Evolutionary conservation across 2,888 invertebrate species (phyloP).

Genomic region (Drosophila gaucha): DNA sequence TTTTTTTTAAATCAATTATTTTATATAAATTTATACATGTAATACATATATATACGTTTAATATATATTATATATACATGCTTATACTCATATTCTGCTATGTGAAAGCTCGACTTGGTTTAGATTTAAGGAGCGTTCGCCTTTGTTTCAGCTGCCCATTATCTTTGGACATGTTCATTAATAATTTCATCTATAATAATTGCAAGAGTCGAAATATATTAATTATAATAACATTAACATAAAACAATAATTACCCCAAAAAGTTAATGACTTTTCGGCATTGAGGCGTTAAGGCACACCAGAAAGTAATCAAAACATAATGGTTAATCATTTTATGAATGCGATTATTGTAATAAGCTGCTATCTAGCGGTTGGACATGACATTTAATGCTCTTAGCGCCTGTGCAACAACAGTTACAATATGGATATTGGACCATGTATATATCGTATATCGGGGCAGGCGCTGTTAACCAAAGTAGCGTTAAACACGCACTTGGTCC

Average conservation of each 20-base stretch:
- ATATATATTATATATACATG: background rate
- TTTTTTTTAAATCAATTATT: too few relatives aligned
- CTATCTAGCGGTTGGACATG: conserved; percentile 19
- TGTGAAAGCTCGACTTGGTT: background rate
- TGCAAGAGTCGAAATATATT: conserved; percentile 3
- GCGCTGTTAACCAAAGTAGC: conserved; percentile 66
- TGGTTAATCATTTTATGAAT: conserved; percentile 40
- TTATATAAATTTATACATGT: too few relatives aligned
- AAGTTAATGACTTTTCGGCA: conserved; percentile 63
- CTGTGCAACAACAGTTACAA: conserved; percentile 34
- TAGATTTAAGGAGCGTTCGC: background rate
- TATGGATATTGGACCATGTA: conserved; percentile 1
- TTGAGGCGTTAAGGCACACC: conserved; percentile 48
- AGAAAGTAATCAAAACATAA: conserved; percentile 35
- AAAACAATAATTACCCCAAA: conserved; percentile 20
- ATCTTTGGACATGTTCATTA: background rate
- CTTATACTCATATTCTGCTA: too few relatives aligned
- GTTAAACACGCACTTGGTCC: conserved; percentile 71
- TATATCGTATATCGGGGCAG: conserved; percentile 17
- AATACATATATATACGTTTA: too few relatives aligned
- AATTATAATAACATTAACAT: background rate
- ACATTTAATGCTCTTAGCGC: conserved; percentile 53
- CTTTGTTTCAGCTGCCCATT: too few relatives aligned
- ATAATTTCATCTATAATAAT: conserved; percentile 8
- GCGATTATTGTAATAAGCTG: conserved; percentile 32